Evolutionary conservation across 1,140 invertebrate species (phyloP), one percentile per base, ranked within the genome.

Genomic region (Adelges cooleyi): DNA sequence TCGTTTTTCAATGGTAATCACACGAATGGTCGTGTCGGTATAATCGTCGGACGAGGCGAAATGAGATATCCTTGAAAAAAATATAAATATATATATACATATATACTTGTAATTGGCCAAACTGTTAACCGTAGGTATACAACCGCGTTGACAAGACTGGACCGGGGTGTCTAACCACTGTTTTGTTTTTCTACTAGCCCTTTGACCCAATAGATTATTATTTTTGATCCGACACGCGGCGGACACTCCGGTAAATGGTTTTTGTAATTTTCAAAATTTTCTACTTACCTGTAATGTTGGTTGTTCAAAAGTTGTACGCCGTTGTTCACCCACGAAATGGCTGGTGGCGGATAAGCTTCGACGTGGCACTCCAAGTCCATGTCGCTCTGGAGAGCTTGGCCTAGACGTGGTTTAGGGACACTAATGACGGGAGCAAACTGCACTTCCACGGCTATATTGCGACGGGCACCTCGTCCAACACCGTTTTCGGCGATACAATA

Each of bases 401-500:
- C 87, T 17, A 93, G 76, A 13, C 88, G 79, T 0, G 87, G 87
- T 49, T 86, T 78, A 0, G 88, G 86, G 15, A 90, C 87, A 3
- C 83, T 85, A 29, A 95, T 87, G 0, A 92, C 86, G 0, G 92
- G 91, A 0, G 87, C 78, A 71, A 90, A 92, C 76, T 93, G 89
- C 22, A 93, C 87, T 75, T 94, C 90, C 1, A 95, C 80, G 65
- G 89, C 90, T 68, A 94, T 89, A 71, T 93, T 92, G 69, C 90
- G 78, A 36, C 87, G 77, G 5, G 87, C 84, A 1, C 90, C 90
- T 69, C 84, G 84, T 51, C 90, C 90, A 1, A 94, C 90, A 22
- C 84, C 86, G 73, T 95, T 95, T 72, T 95, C 91, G 25, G 91
- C 92, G 13, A 95, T 87, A 71, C 92, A 95, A 73, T 93, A 94